A percentile compares a stretch with the other conserved stretches of the same genome.
Evolutionary conservation across 1,140 invertebrate species (phyloP).

Genomic region (Sitobion miscanthi): DNA sequence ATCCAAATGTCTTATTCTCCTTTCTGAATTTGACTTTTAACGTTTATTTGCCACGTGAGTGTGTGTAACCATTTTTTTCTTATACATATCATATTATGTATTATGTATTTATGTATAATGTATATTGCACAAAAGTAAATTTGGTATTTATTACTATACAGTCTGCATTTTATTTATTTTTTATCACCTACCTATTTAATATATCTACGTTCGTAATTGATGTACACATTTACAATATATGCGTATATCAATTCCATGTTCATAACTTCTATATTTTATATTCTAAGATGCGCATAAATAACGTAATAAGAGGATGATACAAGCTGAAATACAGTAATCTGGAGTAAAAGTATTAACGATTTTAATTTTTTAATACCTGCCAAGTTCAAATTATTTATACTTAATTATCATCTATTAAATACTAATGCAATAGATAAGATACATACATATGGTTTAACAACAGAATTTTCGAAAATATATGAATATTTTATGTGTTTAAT

Average conservation of each 20-base stretch:
- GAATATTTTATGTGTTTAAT: too few relatives aligned
- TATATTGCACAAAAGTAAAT: neutral
- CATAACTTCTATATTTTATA: too few relatives aligned
- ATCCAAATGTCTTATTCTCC: conserved; percentile 17
- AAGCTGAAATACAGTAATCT: neutral
- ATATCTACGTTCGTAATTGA: neutral
- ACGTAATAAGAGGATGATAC: neutral
- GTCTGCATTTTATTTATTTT: neutral
- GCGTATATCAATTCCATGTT: neutral
- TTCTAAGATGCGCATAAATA: neutral
- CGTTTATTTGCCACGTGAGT: neutral
- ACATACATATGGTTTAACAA: too few relatives aligned
- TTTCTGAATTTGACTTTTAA: conserved; percentile 2
- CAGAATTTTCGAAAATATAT: too few relatives aligned
- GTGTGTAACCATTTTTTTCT: neutral
- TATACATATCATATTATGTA: too few relatives aligned
- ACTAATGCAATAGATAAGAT: too few relatives aligned
- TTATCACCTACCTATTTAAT: neutral
- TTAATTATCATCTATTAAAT: too few relatives aligned
- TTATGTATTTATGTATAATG: neutral
- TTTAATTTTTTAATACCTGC: too few relatives aligned
- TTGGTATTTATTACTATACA: neutral
- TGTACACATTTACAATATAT: neutral
- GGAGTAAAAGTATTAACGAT: too few relatives aligned
- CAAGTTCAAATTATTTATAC: neutral